phyloP scores from a whole-genome alignment of 2,888 invertebrate species.

The Agonopterix heracliana region DNA sequence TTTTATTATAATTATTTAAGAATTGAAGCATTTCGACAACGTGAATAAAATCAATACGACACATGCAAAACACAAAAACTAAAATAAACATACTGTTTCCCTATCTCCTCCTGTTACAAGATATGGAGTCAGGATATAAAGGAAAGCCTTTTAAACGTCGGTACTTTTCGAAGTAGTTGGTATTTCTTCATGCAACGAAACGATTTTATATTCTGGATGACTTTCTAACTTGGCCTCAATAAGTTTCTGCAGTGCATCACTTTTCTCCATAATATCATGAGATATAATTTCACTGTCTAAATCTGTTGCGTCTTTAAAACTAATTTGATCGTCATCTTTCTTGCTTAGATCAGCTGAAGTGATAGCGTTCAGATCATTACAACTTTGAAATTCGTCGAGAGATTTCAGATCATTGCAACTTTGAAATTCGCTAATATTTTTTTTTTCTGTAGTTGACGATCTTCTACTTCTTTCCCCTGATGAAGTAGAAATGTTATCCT shows the following conservation, averaged over 20 bases:
- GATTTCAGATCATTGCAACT: slow-evolving; percentile 37
- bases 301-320: slow-evolving; percentile 39
- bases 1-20: too few species aligned
- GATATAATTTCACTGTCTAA: slow-evolving; percentile 37
- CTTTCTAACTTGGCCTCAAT: slow-evolving; percentile 62
- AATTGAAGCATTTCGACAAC: too few species aligned
- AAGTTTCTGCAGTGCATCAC: slow-evolving; percentile 57
- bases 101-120: slow-evolving; percentile 30
- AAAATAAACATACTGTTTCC: slow-evolving; percentile 61
- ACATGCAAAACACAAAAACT: slow-evolving; percentile 29
- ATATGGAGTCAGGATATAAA: slow-evolving; percentile 31
- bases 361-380: slow-evolving; percentile 29
- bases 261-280: slow-evolving; percentile 55
- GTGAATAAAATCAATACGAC: background rate
- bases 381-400: slow-evolving; percentile 49
- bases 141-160: slow-evolving; percentile 50
- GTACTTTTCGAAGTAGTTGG: slow-evolving; percentile 60
- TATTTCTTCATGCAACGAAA: slow-evolving; percentile 52
- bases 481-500: slow-evolving; percentile 46
- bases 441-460: slow-evolving; percentile 45
- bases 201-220: slow-evolving; percentile 63
- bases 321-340: slow-evolving; percentile 29
- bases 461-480: slow-evolving; percentile 46
- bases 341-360: slow-evolving; percentile 15
- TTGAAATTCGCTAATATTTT: slow-evolving; percentile 41